A percentile compares a stretch with the other conserved stretches of the same genome.
Evolutionary conservation across 64 coral and sea anemone species (phyloP).

Genomic region (Acropora tenuis): DNA sequence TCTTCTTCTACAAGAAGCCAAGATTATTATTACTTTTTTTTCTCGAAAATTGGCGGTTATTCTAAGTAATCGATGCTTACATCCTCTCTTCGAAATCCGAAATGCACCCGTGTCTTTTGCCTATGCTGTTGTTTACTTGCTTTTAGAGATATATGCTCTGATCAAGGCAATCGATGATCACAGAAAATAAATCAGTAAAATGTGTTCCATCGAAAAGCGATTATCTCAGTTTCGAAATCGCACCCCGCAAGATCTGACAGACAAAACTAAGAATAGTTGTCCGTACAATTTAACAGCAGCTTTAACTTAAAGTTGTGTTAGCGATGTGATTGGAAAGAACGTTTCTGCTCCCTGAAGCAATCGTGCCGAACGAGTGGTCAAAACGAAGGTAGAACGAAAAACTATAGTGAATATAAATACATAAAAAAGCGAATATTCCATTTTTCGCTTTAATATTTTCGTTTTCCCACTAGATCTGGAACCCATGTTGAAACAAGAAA

Average conservation of each 20-base stretch:
- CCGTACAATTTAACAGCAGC: no score
- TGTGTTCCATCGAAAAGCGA: background rate
- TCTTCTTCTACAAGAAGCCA: no score
- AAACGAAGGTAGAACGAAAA: no score
- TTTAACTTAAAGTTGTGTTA: no score
- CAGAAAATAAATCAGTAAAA: background rate
- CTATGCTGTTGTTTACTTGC: conserved; percentile 10
- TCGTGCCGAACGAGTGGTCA: no score
- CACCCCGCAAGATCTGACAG: background rate
- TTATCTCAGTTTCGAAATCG: background rate
- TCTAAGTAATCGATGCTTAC: background rate
- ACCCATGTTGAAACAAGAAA: no score
- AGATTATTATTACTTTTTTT: no score
- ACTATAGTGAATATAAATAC: no score
- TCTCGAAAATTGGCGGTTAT: background rate
- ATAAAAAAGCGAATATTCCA: no score
- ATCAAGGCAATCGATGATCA: background rate
- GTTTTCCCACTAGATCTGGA: no score
- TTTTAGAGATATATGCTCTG: background rate
- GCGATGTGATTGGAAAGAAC: no score
- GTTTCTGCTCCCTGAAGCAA: no score
- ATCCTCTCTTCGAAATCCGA: background rate
- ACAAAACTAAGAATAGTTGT: background rate
- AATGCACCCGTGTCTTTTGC: background rate
- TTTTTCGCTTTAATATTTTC: background rate